These are phyloP conservation scores for Heliothis virescens DNA, from an alignment of 1,140 invertebrate genomes.

Conservation along the genomic window DNA sequence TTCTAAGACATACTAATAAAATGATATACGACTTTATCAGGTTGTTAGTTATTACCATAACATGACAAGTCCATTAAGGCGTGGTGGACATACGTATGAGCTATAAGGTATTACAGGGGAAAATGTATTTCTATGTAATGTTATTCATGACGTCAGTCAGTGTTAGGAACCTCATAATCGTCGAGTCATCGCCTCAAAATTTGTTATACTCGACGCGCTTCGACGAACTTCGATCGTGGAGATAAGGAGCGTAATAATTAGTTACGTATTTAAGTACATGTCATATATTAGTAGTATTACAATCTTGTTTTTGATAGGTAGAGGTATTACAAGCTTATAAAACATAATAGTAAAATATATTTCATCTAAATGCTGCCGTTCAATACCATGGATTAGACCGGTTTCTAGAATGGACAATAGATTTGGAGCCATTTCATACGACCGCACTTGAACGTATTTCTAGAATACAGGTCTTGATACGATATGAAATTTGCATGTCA, in stretches of 20 bases:
- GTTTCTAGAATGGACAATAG: too few relatives aligned
- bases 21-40: slow-evolving; percentile 77
- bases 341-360: not conserved
- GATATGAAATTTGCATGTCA: not conserved
- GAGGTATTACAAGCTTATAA: slow-evolving; percentile 27
- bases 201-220: slow-evolving; percentile 63
- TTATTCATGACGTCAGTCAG: slow-evolving; percentile 57
- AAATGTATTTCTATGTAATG: slow-evolving; percentile 58
- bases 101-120: slow-evolving; percentile 56
- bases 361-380: too few relatives aligned
- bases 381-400: too few relatives aligned
- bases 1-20: slow-evolving; percentile 70
- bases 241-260: slow-evolving; percentile 59
- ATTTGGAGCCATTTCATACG: too few relatives aligned
- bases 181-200: slow-evolving; percentile 67
- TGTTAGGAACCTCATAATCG: slow-evolving; percentile 57
- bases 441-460: too few relatives aligned
- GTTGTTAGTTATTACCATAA: slow-evolving; percentile 78
- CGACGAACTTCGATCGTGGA: slow-evolving; percentile 61
- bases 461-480: not conserved
- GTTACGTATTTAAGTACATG: slow-evolving; percentile 58
- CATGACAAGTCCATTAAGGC: slow-evolving; percentile 84
- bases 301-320: slow-evolving; percentile 47
- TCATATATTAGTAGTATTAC: slow-evolving; percentile 52
- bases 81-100: slow-evolving; percentile 68